Conservation (phyloP, 2,888 invertebrate genomes). For the Eudemis profundana region DNA sequence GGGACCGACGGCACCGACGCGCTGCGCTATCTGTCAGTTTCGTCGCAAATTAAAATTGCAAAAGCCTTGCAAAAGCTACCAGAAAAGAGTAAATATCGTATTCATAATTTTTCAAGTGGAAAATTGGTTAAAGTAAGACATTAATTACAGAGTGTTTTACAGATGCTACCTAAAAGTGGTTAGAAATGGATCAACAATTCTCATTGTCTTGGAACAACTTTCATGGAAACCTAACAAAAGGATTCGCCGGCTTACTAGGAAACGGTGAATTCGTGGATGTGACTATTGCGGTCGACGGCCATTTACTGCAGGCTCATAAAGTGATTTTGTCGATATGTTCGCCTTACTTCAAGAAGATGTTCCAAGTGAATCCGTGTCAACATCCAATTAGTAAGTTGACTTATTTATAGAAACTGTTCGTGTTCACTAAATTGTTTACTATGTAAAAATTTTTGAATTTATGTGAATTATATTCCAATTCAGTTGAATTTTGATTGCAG, state of each 20-base stretch:
- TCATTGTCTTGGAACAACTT: constrained; percentile 91
- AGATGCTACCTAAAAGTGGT: constrained; percentile 67
- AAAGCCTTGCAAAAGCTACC: constrained; percentile 36
- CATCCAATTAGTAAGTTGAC: constrained; percentile 86
- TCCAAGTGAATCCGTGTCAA: constrained; percentile 87
- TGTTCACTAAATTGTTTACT: background rate
- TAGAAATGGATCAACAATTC: constrained; percentile 87
- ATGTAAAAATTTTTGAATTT: background rate
- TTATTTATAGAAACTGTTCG: constrained; percentile 23
- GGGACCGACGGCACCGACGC: constrained; percentile 38
- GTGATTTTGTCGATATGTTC: constrained; percentile 89
- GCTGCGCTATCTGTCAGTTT: constrained; percentile 35
- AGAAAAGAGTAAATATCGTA: constrained; percentile 39
- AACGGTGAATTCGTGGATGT: constrained; percentile 87
- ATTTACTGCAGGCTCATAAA: constrained; percentile 89
- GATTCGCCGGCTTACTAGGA: constrained; percentile 86
- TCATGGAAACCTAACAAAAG: constrained; percentile 88
- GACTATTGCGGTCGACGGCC: constrained; percentile 87
- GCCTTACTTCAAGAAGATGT: constrained; percentile 89
- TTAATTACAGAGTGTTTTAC: constrained; percentile 48
- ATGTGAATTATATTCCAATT: background rate
- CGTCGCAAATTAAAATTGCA: constrained; percentile 31
- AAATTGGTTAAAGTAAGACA: constrained; percentile 41
- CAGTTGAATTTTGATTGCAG: constrained; percentile 67
- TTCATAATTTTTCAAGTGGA: background rate